These are phyloP conservation scores for Alfaro cultratus DNA, from an alignment of 2,797 vertebrate species.

Conservation along the genomic window DNA sequence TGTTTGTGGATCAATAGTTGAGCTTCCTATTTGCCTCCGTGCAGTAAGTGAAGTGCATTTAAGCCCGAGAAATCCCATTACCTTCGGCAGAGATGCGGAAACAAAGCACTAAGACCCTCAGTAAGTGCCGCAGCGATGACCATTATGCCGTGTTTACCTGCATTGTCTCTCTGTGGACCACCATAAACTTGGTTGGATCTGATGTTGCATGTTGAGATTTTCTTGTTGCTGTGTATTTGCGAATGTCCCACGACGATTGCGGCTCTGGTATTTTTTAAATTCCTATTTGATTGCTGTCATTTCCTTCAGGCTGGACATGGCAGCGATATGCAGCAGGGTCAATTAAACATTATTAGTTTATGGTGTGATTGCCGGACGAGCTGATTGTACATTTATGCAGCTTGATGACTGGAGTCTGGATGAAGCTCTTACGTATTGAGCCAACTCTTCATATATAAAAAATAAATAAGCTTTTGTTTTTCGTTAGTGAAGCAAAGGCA, in stretches of 20 bases:
- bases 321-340: constrained; percentile 10
- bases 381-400: constrained; percentile 51
- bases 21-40: constrained; percentile 68
- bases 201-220: constrained; percentile 2
- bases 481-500: constrained; percentile 34
- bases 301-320: constrained; percentile 1
- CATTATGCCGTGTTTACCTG: constrained; percentile 72
- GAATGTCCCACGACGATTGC: constrained; percentile 9
- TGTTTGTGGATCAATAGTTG: constrained; percentile 84
- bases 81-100: constrained; percentile 66
- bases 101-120: constrained; percentile 59
- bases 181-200: constrained; percentile 1
- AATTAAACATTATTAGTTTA: constrained; percentile 24
- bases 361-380: constrained; percentile 14
- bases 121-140: constrained; percentile 46
- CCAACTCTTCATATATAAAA: constrained; percentile 50
- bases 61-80: constrained; percentile 80
- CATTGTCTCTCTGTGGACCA: constrained; percentile 37
- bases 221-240: constrained; percentile 1
- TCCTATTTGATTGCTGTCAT: constrained; percentile 13
- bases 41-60: constrained; percentile 77
- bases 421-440: constrained; percentile 51
- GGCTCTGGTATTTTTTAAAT: constrained; percentile 26
- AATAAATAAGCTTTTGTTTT: constrained; percentile 41
- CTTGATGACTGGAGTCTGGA: constrained; percentile 31